Conservation (phyloP, 2,113 vertebrate species). For the Gymnocephalus cernua region DNA sequence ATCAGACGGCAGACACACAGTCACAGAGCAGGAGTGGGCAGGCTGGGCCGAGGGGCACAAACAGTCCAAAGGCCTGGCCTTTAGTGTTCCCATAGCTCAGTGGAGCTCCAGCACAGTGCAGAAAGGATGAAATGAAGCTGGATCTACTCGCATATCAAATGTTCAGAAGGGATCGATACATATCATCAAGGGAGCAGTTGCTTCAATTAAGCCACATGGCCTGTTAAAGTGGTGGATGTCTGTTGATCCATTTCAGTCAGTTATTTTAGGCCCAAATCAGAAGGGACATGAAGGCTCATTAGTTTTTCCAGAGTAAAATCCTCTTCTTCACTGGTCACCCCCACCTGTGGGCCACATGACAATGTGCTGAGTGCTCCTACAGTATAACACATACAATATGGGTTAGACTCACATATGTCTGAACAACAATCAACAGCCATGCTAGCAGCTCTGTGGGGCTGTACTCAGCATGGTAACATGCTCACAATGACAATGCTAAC, state of each 20-base stretch:
- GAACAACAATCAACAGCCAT: slow-evolving; percentile 5
- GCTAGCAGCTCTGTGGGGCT: neutral
- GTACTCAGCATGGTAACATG: neutral
- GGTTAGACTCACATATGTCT: slow-evolving; percentile 40
- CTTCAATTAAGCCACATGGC: slow-evolving; percentile 57
- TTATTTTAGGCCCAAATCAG: slow-evolving; percentile 55
- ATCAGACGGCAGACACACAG: slow-evolving; percentile 72
- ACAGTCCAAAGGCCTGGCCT: slow-evolving; percentile 65
- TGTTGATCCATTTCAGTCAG: slow-evolving; percentile 60
- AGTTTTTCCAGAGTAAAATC: slow-evolving; percentile 60
- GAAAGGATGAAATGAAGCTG: slow-evolving; percentile 56
- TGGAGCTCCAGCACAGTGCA: slow-evolving; percentile 71
- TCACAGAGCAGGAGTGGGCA: slow-evolving; percentile 59
- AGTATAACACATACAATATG: slow-evolving; percentile 46
- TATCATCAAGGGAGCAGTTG: slow-evolving; percentile 62
- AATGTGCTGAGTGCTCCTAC: slow-evolving; percentile 69
- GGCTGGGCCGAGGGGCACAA: slow-evolving; percentile 44
- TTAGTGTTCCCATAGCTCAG: slow-evolving; percentile 74
- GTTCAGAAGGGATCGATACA: slow-evolving; percentile 70
- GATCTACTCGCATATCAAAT: slow-evolving; percentile 71
- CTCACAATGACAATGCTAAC: neutral
- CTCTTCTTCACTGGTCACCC: slow-evolving; percentile 62
- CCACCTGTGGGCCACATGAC: slow-evolving; percentile 54
- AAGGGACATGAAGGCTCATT: slow-evolving; percentile 63
- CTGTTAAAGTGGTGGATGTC: slow-evolving; percentile 40